Evolutionary conservation across 2,113 vertebrate species (phyloP).

Genomic region (Engraulis encrasicolus): DNA sequence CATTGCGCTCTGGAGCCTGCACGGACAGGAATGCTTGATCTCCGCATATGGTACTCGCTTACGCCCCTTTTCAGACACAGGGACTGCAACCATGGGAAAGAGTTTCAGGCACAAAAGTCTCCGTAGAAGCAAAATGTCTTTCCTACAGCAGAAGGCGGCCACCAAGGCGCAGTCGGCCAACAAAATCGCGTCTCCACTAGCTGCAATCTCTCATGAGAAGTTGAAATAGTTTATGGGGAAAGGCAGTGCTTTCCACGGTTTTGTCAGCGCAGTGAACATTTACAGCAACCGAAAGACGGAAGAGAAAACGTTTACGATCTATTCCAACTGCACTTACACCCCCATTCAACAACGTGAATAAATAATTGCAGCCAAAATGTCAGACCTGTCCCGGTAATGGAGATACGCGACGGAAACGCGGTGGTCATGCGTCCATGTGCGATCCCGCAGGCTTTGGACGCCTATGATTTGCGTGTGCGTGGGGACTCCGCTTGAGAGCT

Average conservation of each 20-base stretch:
- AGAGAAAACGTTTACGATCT: constrained; percentile 52
- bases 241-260: constrained; percentile 34
- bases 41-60: constrained; percentile 23
- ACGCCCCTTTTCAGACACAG: constrained; percentile 42
- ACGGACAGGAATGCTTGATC: constrained; percentile 7
- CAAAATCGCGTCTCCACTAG: neutral
- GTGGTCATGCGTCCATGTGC: constrained; percentile 21
- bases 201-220: constrained; percentile 22
- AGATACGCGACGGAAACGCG: constrained; percentile 3
- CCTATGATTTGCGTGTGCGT: constrained; percentile 29
- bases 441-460: constrained; percentile 30
- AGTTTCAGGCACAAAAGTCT: constrained; percentile 11
- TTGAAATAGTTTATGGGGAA: constrained; percentile 28
- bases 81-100: constrained; percentile 37
- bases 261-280: constrained; percentile 44
- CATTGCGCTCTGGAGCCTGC: constrained; percentile 6
- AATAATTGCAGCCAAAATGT: neutral
- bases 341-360: neutral
- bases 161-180: neutral
- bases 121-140: neutral
- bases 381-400: too few species aligned
- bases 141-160: neutral
- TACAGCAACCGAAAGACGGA: constrained; percentile 54
- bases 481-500: neutral
- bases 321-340: constrained; percentile 41